Percentiles rank a stretch among this genome's conserved stretches.
These are phyloP conservation scores for Chloropsis hardwickii DNA, from an alignment of 2,113 vertebrate genomes.

Conservation along the genomic window DNA sequence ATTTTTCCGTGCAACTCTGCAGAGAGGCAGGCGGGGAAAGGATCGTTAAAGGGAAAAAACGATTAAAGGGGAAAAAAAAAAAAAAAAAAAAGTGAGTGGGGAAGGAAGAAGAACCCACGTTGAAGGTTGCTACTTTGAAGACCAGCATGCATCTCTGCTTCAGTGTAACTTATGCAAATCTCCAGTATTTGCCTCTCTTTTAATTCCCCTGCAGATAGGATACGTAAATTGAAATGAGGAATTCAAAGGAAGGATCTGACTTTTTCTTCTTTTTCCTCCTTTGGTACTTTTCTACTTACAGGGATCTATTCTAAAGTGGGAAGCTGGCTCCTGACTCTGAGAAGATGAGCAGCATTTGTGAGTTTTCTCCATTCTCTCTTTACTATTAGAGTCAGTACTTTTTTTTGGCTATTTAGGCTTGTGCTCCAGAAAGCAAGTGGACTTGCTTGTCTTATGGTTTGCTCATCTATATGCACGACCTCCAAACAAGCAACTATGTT, in stretches of 20 bases:
- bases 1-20: slow-evolving; percentile 15
- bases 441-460: not conserved
- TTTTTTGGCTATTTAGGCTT: not conserved
- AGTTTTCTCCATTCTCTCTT: not conserved
- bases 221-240: not conserved
- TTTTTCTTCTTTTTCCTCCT: not conserved
- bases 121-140: not conserved
- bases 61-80: not conserved
- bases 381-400: not conserved
- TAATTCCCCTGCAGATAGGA: not conserved
- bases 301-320: not conserved
- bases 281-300: not conserved
- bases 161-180: not conserved
- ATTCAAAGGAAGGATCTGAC: not conserved
- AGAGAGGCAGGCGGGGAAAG: not conserved
- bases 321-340: not conserved
- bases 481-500: not conserved
- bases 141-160: not conserved
- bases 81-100: not conserved
- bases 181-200: not conserved
- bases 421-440: not conserved
- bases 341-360: not conserved
- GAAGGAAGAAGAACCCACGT: not conserved
- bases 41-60: not conserved
- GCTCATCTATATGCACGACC: not conserved